phyloP scores from a whole-genome alignment of 2,797 vertebrate species.

The Callimico goeldii region DNA sequence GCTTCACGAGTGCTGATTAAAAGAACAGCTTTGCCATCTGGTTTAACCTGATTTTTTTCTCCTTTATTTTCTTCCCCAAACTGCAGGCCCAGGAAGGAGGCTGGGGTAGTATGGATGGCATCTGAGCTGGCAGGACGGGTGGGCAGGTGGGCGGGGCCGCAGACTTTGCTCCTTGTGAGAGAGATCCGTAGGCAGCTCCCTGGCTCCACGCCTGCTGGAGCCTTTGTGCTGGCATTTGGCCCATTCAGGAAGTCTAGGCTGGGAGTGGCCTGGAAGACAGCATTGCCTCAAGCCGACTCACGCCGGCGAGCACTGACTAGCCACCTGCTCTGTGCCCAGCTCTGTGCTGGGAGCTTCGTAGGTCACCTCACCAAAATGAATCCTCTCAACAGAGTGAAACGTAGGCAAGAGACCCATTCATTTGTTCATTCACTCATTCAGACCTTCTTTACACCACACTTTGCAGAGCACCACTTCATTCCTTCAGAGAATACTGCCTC shows the following conservation, averaged over 20 bases:
- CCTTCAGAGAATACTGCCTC: background rate
- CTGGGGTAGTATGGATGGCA: background rate
- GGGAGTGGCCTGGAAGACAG: background rate
- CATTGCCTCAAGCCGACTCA: background rate
- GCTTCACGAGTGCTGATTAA: background rate
- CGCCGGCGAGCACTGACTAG: background rate
- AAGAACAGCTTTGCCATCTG: conserved; percentile 27
- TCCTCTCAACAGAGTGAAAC: background rate
- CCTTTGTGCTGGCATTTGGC: background rate
- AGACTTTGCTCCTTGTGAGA: conserved; percentile 38
- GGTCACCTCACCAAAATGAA: background rate
- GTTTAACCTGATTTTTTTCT: conserved; percentile 49
- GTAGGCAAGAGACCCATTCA: background rate
- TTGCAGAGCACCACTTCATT: background rate
- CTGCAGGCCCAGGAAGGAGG: background rate
- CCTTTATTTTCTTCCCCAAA: background rate
- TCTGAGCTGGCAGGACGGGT: background rate
- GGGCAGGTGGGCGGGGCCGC: background rate
- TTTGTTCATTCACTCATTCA: background rate
- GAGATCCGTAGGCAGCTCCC: background rate
- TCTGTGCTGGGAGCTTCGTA: background rate
- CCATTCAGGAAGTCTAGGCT: background rate
- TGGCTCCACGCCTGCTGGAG: background rate
- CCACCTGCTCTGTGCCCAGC: background rate
- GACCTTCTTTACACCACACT: background rate